Conservation (phyloP, 2,888 invertebrate species). For the Cantharis rustica region DNA sequence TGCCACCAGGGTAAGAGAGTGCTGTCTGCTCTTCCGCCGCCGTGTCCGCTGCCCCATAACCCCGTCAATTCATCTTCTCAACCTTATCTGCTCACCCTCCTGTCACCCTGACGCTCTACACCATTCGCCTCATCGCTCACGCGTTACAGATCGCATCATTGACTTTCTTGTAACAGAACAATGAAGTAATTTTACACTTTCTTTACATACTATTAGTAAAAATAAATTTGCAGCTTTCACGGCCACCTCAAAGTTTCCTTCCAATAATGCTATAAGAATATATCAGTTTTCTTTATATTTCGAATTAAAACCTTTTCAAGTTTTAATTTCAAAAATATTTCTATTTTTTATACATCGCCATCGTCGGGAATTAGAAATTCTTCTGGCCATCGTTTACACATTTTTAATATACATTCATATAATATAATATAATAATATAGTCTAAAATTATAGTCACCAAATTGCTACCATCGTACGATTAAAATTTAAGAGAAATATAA, state of each 20-base stretch:
- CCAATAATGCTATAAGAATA: background rate
- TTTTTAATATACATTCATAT: background rate
- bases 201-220: slow-evolving; percentile 10
- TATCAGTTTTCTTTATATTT: background rate
- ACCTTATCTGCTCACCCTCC: slow-evolving; percentile 43
- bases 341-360: background rate
- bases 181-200: slow-evolving; percentile 22
- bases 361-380: background rate
- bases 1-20: slow-evolving; percentile 55
- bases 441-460: background rate
- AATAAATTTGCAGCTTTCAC: background rate
- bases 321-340: background rate
- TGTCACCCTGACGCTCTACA: slow-evolving; percentile 34
- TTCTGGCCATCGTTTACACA: background rate
- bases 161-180: slow-evolving; percentile 31
- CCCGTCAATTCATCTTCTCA: slow-evolving; percentile 54
- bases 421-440: background rate
- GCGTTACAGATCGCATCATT: slow-evolving; percentile 29
- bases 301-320: background rate
- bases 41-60: slow-evolving; percentile 54
- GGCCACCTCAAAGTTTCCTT: background rate
- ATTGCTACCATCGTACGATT: background rate
- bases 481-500: background rate
- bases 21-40: slow-evolving; percentile 55
- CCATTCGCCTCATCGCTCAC: slow-evolving; percentile 32